Conservation (phyloP, 2,797 vertebrate genomes). For the Catostomus latipinnis region DNA sequence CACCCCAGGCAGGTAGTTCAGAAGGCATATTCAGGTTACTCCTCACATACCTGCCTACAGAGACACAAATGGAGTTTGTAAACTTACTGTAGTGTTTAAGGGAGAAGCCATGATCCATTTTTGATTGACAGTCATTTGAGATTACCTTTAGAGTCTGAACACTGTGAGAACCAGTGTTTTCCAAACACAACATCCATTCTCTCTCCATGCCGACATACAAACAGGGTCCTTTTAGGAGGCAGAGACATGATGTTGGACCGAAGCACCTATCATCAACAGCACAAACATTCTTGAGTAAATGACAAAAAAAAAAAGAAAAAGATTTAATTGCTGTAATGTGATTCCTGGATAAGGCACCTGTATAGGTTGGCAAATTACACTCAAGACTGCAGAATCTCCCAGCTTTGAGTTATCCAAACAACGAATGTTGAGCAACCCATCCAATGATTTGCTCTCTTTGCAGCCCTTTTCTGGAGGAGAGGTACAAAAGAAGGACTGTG, state of each 20-base stretch:
- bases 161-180: conserved; percentile 96
- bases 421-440: conserved; percentile 65
- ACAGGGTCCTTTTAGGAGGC: conserved; percentile 88
- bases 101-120: too few species aligned
- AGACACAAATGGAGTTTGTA: conserved; percentile 18
- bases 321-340: neutral
- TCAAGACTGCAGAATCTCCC: conserved; percentile 79
- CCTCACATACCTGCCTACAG: conserved; percentile 83
- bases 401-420: conserved; percentile 84
- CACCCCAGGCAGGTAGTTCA: conserved; percentile 86
- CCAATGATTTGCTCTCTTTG: conserved; percentile 62
- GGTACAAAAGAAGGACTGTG: conserved; percentile 88
- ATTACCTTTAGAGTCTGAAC: conserved; percentile 96
- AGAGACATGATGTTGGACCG: conserved; percentile 79
- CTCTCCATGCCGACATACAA: conserved; percentile 96
- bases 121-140: neutral
- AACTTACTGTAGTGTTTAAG: neutral
- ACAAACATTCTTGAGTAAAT: conserved; percentile 7
- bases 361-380: conserved; percentile 89
- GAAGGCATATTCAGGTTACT: conserved; percentile 97
- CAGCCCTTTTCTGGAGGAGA: conserved; percentile 60
- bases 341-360: conserved; percentile 77
- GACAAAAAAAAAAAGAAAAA: neutral
- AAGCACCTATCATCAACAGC: conserved; percentile 76
- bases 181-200: conserved; percentile 99